phyloP scores from a whole-genome alignment of 2,113 vertebrate species.

The Equus przewalskii region DNA sequence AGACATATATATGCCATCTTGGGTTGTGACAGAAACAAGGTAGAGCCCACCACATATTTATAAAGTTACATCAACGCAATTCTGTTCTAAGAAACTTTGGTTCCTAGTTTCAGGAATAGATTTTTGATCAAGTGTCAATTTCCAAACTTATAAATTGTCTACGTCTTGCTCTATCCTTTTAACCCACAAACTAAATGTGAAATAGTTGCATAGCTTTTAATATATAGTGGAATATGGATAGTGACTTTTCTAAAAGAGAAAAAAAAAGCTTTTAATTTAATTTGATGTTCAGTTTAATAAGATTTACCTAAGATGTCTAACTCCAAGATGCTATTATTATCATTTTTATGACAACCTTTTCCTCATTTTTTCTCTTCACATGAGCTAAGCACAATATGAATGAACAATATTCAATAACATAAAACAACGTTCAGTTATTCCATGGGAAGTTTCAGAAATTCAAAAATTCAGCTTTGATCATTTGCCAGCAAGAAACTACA shows the following conservation, averaged over 20 bases:
- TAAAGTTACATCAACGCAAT: background rate
- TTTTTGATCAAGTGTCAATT: background rate
- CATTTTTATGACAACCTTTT: background rate
- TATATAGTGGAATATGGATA: background rate
- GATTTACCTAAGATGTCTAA: background rate
- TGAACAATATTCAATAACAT: background rate
- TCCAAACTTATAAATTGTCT: background rate
- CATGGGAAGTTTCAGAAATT: background rate
- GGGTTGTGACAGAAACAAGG: background rate
- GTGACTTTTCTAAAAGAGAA: background rate
- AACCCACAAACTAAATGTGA: background rate
- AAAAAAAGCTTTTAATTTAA: background rate
- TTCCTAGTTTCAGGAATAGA: background rate
- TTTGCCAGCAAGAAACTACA: background rate
- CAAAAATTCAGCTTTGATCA: background rate
- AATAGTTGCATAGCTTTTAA: background rate
- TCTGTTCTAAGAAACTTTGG: background rate
- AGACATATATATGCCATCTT: background rate
- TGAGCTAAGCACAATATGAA: background rate
- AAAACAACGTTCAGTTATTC: background rate
- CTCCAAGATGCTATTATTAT: background rate
- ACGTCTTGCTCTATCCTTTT: background rate
- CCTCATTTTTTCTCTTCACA: background rate
- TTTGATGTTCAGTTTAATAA: background rate
- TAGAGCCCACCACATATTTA: background rate